Percentiles rank a stretch among this genome's conserved stretches.
Evolutionary conservation across 2,797 vertebrate genomes (phyloP).

Genomic region (Tapera naevia): DNA sequence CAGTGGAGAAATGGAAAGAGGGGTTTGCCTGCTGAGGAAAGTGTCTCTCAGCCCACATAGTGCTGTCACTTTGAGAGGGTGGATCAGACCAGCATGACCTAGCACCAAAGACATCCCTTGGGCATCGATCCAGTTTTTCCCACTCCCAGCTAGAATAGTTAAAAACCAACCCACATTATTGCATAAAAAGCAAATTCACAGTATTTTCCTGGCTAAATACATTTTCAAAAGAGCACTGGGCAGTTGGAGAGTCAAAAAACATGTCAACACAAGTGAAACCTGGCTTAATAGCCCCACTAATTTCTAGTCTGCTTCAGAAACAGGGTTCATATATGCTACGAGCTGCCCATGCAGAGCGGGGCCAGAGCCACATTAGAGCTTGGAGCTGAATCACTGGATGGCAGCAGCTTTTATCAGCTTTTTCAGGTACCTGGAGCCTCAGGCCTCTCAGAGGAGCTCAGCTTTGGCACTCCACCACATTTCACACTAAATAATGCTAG

Average conservation of each 20-base stretch:
- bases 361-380: neutral
- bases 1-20: neutral
- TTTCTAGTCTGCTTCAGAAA: neutral
- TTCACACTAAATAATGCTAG: neutral
- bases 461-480: neutral
- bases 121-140: neutral
- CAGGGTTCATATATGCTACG: neutral
- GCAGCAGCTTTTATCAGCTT: constrained; percentile 9
- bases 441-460: neutral
- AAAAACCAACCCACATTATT: neutral
- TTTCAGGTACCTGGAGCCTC: constrained; percentile 8
- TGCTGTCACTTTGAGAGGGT: neutral
- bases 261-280: neutral
- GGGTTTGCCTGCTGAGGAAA: neutral
- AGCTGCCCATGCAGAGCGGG: neutral
- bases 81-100: neutral
- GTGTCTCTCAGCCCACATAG: neutral
- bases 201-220: neutral
- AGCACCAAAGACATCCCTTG: neutral
- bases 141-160: neutral
- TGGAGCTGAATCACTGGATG: neutral
- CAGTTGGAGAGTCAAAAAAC: neutral
- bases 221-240: neutral
- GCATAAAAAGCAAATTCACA: neutral
- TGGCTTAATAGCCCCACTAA: neutral